Evolutionary conservation across 2,113 vertebrate species (phyloP).

Genomic region (Lampris megalopsis): DNA sequence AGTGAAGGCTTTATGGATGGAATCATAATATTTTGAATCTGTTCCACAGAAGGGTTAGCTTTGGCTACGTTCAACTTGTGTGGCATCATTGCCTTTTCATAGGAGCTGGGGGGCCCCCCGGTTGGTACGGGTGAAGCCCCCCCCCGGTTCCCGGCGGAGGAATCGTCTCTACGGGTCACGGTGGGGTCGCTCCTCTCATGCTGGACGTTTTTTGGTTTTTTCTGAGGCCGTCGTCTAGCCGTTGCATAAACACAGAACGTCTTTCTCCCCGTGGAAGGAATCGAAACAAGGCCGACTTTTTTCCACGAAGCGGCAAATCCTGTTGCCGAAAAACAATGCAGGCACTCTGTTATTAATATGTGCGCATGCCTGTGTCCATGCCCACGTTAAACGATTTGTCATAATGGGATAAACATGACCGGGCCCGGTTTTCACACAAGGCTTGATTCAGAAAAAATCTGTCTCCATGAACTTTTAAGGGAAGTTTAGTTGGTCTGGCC

Average conservation of each 20-base stretch:
- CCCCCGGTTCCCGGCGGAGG: constrained; percentile 37
- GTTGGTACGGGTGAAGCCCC: constrained; percentile 37
- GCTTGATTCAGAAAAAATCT: constrained; percentile 69
- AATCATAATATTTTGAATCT: constrained; percentile 65
- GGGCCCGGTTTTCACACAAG: constrained; percentile 33
- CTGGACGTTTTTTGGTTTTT: constrained; percentile 12
- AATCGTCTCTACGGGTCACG: constrained; percentile 56
- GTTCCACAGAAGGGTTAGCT: constrained; percentile 12
- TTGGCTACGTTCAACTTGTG: constrained; percentile 66
- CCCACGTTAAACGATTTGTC: constrained; percentile 65
- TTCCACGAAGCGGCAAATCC: constrained; percentile 64
- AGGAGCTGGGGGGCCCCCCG: constrained; percentile 36
- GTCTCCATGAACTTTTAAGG: constrained; percentile 50
- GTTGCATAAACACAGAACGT: constrained; percentile 52
- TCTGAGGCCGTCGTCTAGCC: constrained; percentile 10
- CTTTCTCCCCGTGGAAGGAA: constrained; percentile 35
- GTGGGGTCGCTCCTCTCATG: constrained; percentile 22
- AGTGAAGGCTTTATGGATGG: constrained; percentile 62
- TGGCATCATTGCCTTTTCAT: constrained; percentile 61
- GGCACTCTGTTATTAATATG: constrained; percentile 62
- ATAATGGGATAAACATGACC: constrained; percentile 75
- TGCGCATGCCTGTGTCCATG: constrained; percentile 57
- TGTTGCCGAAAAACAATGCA: constrained; percentile 40
- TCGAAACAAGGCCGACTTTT: constrained; percentile 47
- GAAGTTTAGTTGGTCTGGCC: constrained; percentile 61